Percentiles rank a stretch among this genome's conserved stretches.
These are phyloP conservation scores for Dysmachus trigonus DNA, from an alignment of 2,888 invertebrate species.

Conservation along the genomic window DNA sequence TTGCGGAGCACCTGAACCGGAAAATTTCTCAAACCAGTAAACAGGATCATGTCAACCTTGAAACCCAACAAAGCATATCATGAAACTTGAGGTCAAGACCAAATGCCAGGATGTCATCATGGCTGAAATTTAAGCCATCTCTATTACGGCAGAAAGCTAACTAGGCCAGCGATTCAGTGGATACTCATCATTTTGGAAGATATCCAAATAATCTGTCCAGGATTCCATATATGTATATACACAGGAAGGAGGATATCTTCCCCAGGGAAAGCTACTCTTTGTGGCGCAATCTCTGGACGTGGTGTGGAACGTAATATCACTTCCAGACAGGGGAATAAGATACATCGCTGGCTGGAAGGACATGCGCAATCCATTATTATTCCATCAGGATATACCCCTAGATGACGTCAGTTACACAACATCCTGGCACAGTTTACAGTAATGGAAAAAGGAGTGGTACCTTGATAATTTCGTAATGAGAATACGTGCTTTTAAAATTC, in stretches of 20 bases:
- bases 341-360: not conserved
- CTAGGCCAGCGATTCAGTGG: conserved; percentile 17
- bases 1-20: conserved; percentile 13
- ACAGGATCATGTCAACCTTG: conserved; percentile 38
- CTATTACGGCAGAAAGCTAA: conserved; percentile 32
- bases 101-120: conserved; percentile 29
- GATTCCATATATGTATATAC: not conserved
- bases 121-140: conserved; percentile 35
- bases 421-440: conserved; percentile 9
- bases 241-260: not conserved
- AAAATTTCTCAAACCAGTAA: conserved; percentile 23
- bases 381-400: conserved; percentile 4
- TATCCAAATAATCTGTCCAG: conserved; percentile 11
- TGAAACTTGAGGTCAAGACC: conserved; percentile 30
- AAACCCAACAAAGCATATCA: conserved; percentile 39
- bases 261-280: not conserved
- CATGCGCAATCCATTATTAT: not conserved
- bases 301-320: not conserved
- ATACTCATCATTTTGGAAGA: conserved; percentile 27
- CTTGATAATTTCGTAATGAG: conserved; percentile 27
- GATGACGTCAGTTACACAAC: conserved; percentile 29
- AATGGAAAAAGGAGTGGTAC: conserved; percentile 42
- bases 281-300: not conserved
- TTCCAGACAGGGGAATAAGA: not conserved
- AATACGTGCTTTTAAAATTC: conserved; percentile 5